These are phyloP conservation scores for Andrena chrysosceles DNA, from an alignment of 2,888 invertebrate species.

Conservation along the genomic window DNA sequence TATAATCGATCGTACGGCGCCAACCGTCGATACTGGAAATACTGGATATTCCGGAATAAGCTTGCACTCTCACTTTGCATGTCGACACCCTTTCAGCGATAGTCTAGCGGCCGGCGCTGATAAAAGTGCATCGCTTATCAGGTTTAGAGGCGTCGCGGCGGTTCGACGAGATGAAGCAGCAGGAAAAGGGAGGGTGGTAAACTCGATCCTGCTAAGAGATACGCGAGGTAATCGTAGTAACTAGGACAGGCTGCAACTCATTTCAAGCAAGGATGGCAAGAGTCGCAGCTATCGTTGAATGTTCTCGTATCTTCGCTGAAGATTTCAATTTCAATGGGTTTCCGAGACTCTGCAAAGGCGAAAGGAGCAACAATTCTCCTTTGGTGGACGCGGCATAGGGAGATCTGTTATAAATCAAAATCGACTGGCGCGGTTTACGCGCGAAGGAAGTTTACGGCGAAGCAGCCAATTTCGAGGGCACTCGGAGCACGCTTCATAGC, in stretches of 20 bases:
- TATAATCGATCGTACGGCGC: slow-evolving; percentile 62
- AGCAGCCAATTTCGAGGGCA: slow-evolving; percentile 39
- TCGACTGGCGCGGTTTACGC: slow-evolving; percentile 3
- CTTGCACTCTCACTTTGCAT: slow-evolving; percentile 61
- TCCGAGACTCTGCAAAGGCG: too few species aligned
- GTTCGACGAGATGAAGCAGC: too few species aligned
- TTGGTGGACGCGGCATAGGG: not conserved
- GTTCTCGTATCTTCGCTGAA: too few species aligned
- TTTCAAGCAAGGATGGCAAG: not conserved
- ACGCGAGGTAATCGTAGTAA: too few species aligned
- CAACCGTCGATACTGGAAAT: slow-evolving; percentile 67
- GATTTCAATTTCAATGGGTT: too few species aligned
- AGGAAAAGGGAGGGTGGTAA: not conserved
- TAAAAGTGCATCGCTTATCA: slow-evolving; percentile 54
- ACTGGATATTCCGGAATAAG: slow-evolving; percentile 73
- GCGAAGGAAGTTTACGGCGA: slow-evolving; percentile 8
- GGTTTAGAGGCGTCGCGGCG: slow-evolving; percentile 8
- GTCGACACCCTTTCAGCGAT: slow-evolving; percentile 51
- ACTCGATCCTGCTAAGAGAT: not conserved
- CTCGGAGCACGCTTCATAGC: slow-evolving; percentile 26
- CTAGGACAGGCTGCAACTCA: not conserved
- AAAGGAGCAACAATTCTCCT: too few species aligned
- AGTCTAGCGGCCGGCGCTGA: slow-evolving; percentile 21
- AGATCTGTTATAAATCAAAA: slow-evolving; percentile 19
- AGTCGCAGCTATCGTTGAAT: too few species aligned